phyloP scores from a whole-genome alignment of 2,888 invertebrate species.

The Hydriomena furcata region DNA sequence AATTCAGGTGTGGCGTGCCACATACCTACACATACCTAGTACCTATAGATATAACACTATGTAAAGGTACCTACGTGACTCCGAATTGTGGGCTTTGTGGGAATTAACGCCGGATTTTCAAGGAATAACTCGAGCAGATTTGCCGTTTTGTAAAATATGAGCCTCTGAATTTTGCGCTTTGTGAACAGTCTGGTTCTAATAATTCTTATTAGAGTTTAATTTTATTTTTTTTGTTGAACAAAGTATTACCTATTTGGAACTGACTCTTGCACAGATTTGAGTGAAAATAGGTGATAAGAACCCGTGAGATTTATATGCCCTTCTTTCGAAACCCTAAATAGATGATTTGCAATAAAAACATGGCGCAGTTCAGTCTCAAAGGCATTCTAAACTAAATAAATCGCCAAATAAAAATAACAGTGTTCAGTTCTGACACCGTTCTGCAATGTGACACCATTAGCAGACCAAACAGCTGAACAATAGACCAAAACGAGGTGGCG shows the following conservation, averaged over 20 bases:
- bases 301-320: no score
- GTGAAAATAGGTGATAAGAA: no score
- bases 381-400: constrained; percentile 58
- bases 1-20: constrained; percentile 58
- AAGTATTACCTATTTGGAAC: no score
- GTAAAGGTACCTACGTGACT: constrained; percentile 56
- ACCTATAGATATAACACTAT: constrained; percentile 17
- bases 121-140: constrained; percentile 55
- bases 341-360: neutral
- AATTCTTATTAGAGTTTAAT: no score
- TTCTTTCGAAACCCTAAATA: no score
- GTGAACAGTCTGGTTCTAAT: constrained; percentile 3
- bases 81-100: constrained; percentile 68
- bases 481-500: constrained; percentile 61
- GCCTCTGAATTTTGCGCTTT: constrained; percentile 18
- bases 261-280: no score
- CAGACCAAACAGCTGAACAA: constrained; percentile 60
- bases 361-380: constrained; percentile 28
- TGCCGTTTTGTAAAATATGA: constrained; percentile 36
- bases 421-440: constrained; percentile 59
- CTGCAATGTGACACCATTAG: constrained; percentile 80
- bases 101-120: constrained; percentile 70
- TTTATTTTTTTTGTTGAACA: no score
- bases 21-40: constrained; percentile 23
- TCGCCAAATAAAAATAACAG: constrained; percentile 35